A percentile compares a stretch with the other conserved stretches of the same genome.
Conservation (phyloP, 2,797 vertebrate species). For the Malacoctenus gilli region DNA sequence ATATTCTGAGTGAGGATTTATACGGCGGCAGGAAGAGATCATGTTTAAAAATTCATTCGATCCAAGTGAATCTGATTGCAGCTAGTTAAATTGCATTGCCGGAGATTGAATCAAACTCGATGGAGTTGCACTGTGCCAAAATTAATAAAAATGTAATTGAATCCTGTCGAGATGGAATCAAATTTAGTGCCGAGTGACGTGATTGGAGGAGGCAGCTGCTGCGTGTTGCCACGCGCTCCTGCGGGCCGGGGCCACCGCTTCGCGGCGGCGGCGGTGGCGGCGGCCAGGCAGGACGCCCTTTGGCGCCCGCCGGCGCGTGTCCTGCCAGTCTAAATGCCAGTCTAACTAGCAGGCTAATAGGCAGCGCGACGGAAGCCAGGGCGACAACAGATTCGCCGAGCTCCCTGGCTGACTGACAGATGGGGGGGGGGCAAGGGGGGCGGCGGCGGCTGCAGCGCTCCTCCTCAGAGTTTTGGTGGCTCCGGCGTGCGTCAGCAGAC, state of each 20-base stretch:
- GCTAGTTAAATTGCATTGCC: constrained; percentile 70
- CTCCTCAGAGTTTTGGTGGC: constrained; percentile 20
- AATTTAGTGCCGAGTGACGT: constrained; percentile 66
- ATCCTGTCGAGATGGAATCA: constrained; percentile 72
- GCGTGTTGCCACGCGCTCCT: constrained; percentile 45
- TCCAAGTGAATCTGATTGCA: constrained; percentile 72
- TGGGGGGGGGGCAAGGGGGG: constrained; percentile 30
- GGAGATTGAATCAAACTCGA: constrained; percentile 69
- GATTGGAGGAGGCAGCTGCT: constrained; percentile 75
- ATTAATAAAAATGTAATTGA: constrained; percentile 79
- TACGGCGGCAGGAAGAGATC: too few species aligned
- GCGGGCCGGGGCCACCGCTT: too few species aligned
- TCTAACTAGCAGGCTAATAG: constrained; percentile 71
- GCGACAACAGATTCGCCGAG: constrained; percentile 52
- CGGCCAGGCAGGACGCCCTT: constrained; percentile 57
- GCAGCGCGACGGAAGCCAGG: constrained; percentile 58
- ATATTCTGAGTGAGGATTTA: too few species aligned
- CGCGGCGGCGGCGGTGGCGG: too few species aligned
- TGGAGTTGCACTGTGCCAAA: constrained; percentile 69
- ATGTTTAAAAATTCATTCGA: constrained; percentile 72
- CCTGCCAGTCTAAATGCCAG: constrained; percentile 72
- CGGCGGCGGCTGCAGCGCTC: constrained; percentile 6
- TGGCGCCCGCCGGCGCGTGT: constrained; percentile 53
- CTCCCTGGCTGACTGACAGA: constrained; percentile 44
- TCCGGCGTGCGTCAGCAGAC: too few species aligned